Evolutionary conservation across 2,888 invertebrate genomes (phyloP).

Genomic region (Drosophila atripex): DNA sequence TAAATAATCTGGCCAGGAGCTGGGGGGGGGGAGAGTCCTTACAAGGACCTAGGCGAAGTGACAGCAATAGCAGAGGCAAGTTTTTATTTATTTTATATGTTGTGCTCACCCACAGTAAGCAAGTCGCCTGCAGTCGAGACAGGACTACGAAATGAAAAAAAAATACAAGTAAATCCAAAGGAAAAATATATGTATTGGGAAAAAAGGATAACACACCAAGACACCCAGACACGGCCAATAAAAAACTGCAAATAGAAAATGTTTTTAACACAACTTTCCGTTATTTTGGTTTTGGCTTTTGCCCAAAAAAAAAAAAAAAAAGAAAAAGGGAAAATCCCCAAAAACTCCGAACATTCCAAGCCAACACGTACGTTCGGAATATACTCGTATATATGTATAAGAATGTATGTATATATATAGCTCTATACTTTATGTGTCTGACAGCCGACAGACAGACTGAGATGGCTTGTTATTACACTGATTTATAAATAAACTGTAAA

Average conservation of each 20-base stretch:
- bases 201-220: constrained; percentile 3
- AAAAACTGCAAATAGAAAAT: constrained; percentile 77
- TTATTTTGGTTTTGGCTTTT: constrained; percentile 38
- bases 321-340: constrained; percentile 4
- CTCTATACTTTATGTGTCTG: constrained; percentile 31
- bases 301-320: constrained; percentile 11
- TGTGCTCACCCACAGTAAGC: constrained; percentile 34
- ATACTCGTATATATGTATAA: constrained; percentile 23
- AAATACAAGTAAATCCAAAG: constrained; percentile 1
- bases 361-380: constrained; percentile 16
- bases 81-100: constrained; percentile 58
- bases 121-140: constrained; percentile 8
- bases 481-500: constrained; percentile 78
- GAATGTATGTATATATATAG: constrained; percentile 18
- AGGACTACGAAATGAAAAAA: constrained; percentile 3
- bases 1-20: too few species aligned
- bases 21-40: too few species aligned
- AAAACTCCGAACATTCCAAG: constrained; percentile 54
- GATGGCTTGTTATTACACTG: constrained; percentile 78
- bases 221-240: constrained; percentile 65
- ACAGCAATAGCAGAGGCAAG: constrained; percentile 47
- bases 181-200: not conserved
- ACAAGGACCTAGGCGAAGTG: too few species aligned
- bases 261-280: constrained; percentile 59
- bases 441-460: constrained; percentile 62